Base-by-base conservation (phyloP, 1,140 invertebrate species). In the Lithobius niger region DNA sequence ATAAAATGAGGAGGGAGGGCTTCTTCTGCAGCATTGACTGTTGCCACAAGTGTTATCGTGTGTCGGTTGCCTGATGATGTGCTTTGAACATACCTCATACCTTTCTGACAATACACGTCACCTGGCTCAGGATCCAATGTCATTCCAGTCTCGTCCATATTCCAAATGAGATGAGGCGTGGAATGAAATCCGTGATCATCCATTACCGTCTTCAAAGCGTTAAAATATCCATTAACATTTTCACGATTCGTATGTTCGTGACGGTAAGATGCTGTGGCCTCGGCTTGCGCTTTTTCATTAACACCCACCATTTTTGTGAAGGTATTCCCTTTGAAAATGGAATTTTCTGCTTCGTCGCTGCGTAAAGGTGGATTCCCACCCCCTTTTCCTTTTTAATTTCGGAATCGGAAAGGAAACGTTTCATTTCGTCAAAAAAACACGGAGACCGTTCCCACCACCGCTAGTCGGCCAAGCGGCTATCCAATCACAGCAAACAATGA, bases 41-140 rank as follows among this genome's bases (percentile, higher is more conserved):
- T 10, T 10, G 49, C 52, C 31, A 57, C 31, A 43, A 57, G 19
- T 16, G 56, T 55, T 24, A 57, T 21, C 16, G 26, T 54, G 19
- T 57, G 31, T 22, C 26, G 13, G 16, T 57, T 57, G 2, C 52
- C 56, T 24, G 26, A 42, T n/a, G 27, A 22, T 26, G 18, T 21
- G 13, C 3, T 21, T 27, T 51, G 56, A 2, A 57, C 15, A 27
- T 54, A 36, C 25, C 28, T 36, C 24, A 27, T 19, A 21, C 50
- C 56, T 55, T 55, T 54, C 24, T 3, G 21, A 24, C n/a, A 16
- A 24, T 42, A 15, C 55, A 57, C 26, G 15, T 49, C 50, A 21
- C n/a, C 3, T 6, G 49, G 49, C 19, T 16, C 19, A 4, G 4
- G 10, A 16, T 51, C 49, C 27, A 51, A 25, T 27, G 24, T n/a